Percentiles rank a stretch among this genome's conserved stretches.
phyloP scores from a whole-genome alignment of 2,888 invertebrate species.

The Tubulanus polymorphus region DNA sequence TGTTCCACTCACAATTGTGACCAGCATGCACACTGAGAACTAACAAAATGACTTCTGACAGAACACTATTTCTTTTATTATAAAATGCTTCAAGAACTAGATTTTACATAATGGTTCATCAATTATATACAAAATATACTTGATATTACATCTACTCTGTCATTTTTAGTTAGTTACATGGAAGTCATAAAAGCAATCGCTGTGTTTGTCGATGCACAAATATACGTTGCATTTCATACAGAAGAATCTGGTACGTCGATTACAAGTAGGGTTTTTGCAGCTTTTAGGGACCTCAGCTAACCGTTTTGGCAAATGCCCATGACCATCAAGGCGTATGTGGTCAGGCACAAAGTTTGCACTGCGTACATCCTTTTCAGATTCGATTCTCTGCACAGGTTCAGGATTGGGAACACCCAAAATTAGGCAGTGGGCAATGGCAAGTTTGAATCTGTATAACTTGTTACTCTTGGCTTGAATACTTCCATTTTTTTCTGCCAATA shows the following conservation, averaged over 20 bases:
- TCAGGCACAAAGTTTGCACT: neutral
- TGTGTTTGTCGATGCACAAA: neutral
- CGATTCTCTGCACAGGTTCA: neutral
- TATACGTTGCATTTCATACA: slow-evolving; percentile 2
- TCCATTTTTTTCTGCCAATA: neutral
- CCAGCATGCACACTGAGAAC: too few relatives aligned
- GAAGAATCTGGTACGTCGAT: neutral
- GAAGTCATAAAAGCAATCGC: too few relatives aligned
- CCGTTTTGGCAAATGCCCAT: neutral
- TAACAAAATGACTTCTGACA: too few relatives aligned
- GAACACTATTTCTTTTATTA: too few relatives aligned
- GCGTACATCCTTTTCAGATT: neutral
- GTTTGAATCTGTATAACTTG: neutral
- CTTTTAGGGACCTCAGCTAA: neutral
- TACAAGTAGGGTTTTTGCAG: neutral
- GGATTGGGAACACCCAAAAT: neutral
- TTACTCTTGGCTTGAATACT: neutral
- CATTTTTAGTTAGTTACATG: too few relatives aligned
- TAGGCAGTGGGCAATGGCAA: neutral
- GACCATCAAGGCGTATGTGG: neutral
- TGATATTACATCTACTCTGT: too few relatives aligned
- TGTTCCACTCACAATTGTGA: too few relatives aligned
- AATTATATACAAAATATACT: too few relatives aligned
- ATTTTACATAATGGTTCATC: too few relatives aligned
- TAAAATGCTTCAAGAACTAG: too few relatives aligned